Evolutionary conservation across 2,113 vertebrate species (phyloP).

Genomic region (Heterochromis multidens): DNA sequence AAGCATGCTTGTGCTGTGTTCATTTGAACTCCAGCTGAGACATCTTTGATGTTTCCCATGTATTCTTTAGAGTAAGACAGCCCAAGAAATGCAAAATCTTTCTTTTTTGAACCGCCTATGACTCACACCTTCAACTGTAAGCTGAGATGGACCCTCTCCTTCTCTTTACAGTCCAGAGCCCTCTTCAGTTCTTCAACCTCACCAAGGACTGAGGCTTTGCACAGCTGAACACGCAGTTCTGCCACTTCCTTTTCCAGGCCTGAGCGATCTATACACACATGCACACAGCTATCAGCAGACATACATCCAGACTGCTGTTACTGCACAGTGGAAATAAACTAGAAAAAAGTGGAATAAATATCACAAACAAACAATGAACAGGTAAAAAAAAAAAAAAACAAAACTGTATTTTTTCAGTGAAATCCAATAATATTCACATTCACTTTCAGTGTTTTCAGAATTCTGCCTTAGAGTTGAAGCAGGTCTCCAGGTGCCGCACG

Average conservation of each 20-base stretch:
- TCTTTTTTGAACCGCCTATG: neutral
- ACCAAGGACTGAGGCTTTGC: conserved; percentile 67
- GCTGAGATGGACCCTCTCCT: conserved; percentile 80
- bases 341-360: neutral
- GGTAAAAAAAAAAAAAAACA: too few species aligned
- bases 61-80: neutral
- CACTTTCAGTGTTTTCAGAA: neutral
- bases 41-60: neutral
- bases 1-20: neutral
- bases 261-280: conserved; percentile 62
- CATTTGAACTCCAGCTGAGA: neutral
- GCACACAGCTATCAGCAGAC: neutral
- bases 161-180: conserved; percentile 82
- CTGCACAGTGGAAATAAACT: neutral
- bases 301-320: neutral
- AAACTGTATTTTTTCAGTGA: neutral
- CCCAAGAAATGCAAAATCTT: neutral
- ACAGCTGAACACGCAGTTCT: conserved; percentile 80
- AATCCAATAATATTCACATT: neutral
- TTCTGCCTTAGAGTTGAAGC: neutral
- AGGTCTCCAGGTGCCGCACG: neutral
- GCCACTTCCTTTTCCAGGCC: conserved; percentile 82
- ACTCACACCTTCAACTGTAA: conserved; percentile 81
- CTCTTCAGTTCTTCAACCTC: conserved; percentile 85
- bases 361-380: neutral